phyloP scores from a whole-genome alignment of 2,888 invertebrate genomes.

The Agriopis marginaria region DNA sequence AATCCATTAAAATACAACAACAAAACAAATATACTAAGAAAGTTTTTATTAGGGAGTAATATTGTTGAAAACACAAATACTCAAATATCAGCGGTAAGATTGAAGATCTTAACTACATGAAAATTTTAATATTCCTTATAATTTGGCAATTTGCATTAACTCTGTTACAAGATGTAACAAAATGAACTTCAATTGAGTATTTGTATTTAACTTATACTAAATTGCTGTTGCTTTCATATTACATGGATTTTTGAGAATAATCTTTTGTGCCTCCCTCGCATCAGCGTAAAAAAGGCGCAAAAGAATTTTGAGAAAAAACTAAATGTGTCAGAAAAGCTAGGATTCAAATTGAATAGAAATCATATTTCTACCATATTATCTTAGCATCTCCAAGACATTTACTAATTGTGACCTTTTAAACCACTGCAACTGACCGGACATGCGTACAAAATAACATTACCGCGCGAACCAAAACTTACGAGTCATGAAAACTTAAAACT shows the following conservation, averaged over 20 bases:
- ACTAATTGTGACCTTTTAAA: conserved; percentile 58
- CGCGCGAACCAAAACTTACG: conserved; percentile 42
- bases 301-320: conserved; percentile 43
- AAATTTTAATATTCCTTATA: conserved; percentile 46
- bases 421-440: conserved; percentile 43
- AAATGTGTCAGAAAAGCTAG: conserved; percentile 66
- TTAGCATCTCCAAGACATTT: conserved; percentile 62
- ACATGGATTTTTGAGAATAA: conserved; percentile 33
- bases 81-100: conserved; percentile 63
- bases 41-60: conserved; percentile 61
- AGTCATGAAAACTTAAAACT: conserved; percentile 42
- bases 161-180: conserved; percentile 64
- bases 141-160: conserved; percentile 52
- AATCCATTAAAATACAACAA: conserved; percentile 85
- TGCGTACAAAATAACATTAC: conserved; percentile 44
- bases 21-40: conserved; percentile 78
- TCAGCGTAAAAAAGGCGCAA: conserved; percentile 55
- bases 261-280: conserved; percentile 56
- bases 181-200: conserved; percentile 74
- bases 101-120: conserved; percentile 45
- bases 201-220: conserved; percentile 77
- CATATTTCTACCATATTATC: conserved; percentile 63
- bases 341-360: conserved; percentile 64
- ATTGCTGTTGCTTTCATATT: conserved; percentile 45
- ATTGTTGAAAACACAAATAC: conserved; percentile 80